Evolutionary conservation across 2,888 invertebrate genomes (phyloP).

Genomic region (Adelognathus sp.): DNA sequence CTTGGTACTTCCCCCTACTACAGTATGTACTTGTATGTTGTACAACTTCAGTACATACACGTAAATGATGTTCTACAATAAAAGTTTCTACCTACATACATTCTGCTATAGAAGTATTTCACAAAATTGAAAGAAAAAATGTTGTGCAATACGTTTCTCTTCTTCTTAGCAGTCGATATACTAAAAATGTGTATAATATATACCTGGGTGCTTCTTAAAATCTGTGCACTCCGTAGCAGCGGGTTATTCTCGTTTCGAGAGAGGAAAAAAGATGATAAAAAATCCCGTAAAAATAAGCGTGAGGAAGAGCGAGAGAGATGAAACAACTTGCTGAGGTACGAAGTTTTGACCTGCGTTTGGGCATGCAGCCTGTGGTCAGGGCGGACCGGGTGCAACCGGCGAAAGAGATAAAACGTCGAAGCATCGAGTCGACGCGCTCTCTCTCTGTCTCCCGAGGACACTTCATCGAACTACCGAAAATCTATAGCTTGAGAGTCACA

Average conservation of each 20-base stretch:
- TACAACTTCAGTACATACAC: too few relatives aligned
- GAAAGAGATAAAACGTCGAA: not conserved
- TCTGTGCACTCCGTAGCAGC: not conserved
- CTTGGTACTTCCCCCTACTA: too few relatives aligned
- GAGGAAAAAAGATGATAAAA: not conserved
- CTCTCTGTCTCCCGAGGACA: not conserved
- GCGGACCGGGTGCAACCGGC: not conserved
- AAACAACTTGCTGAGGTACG: not conserved
- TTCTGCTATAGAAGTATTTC: too few relatives aligned
- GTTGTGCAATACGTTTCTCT: too few relatives aligned
- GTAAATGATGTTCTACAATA: too few relatives aligned
- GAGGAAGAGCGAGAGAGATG: not conserved
- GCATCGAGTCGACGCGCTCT: not conserved
- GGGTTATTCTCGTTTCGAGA: not conserved
- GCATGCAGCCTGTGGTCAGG: conserved; percentile 25
- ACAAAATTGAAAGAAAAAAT: too few relatives aligned
- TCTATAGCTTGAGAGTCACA: not conserved
- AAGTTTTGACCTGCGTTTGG: conserved; percentile 29
- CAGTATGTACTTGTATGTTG: too few relatives aligned
- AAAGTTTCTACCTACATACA: too few relatives aligned
- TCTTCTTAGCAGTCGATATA: not conserved
- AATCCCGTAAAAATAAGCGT: not conserved
- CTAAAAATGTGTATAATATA: not conserved
- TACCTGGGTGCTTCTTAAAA: not conserved
- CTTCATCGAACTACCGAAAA: not conserved